Evolutionary conservation across 2,888 invertebrate genomes (phyloP).

Genomic region (Chrysopilus asiliformis): DNA sequence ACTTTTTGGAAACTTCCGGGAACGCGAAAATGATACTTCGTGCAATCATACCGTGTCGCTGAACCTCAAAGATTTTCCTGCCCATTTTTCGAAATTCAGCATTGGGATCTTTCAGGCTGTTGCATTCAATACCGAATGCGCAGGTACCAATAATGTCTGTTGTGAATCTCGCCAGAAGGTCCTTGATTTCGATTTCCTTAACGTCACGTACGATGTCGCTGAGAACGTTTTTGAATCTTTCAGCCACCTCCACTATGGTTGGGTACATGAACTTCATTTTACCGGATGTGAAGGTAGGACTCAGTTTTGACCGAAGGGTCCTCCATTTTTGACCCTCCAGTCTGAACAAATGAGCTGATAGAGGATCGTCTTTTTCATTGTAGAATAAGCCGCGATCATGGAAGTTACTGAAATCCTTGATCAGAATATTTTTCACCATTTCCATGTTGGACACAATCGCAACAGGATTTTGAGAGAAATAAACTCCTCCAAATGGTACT

Average conservation of each 20-base stretch:
- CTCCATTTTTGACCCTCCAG: constrained; percentile 37
- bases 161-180: constrained; percentile 34
- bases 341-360: constrained; percentile 26
- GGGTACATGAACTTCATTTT: constrained; percentile 39
- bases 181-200: constrained; percentile 33
- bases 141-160: constrained; percentile 39
- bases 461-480: constrained; percentile 19
- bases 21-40: constrained; percentile 19
- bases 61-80: constrained; percentile 6
- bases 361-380: constrained; percentile 28
- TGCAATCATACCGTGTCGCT: constrained; percentile 15
- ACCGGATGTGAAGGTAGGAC: constrained; percentile 38
- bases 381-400: constrained; percentile 26
- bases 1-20: constrained; percentile 4
- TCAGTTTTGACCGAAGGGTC: constrained; percentile 32
- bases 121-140: constrained; percentile 37
- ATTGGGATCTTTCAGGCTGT: constrained; percentile 31
- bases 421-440: constrained; percentile 24
- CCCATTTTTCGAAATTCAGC: constrained; percentile 27
- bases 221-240: constrained; percentile 15
- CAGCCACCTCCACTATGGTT: constrained; percentile 25
- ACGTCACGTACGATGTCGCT: constrained; percentile 12
- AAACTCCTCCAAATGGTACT: constrained; percentile 22
- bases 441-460: constrained; percentile 24
- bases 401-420: constrained; percentile 32